These are phyloP conservation scores for Galago senegalensis DNA, from an alignment of 2,797 vertebrate species.

Conservation along the genomic window DNA sequence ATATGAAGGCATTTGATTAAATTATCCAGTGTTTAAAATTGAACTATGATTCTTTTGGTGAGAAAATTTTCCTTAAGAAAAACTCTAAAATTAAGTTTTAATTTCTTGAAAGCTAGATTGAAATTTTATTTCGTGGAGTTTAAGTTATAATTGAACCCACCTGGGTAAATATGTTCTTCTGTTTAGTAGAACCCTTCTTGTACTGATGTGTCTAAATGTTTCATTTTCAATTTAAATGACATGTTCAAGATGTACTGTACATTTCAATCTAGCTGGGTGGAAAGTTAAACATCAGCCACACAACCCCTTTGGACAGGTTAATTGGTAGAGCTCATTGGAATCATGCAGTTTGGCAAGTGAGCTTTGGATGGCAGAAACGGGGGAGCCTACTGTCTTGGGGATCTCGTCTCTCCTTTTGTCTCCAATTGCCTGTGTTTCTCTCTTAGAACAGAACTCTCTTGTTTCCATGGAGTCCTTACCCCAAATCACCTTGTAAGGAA, in stretches of 20 bases:
- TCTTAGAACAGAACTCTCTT: slow-evolving; percentile 35
- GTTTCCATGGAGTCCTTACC: slow-evolving; percentile 12
- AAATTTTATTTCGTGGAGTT: slow-evolving; percentile 61
- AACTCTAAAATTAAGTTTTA: slow-evolving; percentile 59
- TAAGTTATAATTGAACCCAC: slow-evolving; percentile 38
- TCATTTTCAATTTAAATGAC: slow-evolving; percentile 57
- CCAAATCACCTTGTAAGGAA: slow-evolving; percentile 48
- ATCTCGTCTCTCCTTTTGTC: not conserved
- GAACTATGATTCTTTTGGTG: slow-evolving; percentile 46
- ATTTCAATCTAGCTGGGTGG: slow-evolving; percentile 29
- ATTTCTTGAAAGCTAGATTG: slow-evolving; percentile 61
- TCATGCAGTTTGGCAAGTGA: not conserved
- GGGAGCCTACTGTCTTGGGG: not conserved
- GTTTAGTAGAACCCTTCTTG: slow-evolving; percentile 16
- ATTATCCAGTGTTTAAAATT: slow-evolving; percentile 41
- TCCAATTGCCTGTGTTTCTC: not conserved
- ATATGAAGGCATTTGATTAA: not conserved
- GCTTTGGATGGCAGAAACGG: not conserved
- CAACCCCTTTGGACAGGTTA: not conserved
- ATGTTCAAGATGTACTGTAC: not conserved
- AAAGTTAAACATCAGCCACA: not conserved
- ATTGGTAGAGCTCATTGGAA: not conserved
- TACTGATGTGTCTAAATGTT: slow-evolving; percentile 52
- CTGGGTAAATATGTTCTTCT: slow-evolving; percentile 48
- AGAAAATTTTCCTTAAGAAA: slow-evolving; percentile 35